phyloP scores from a whole-genome alignment of 2,888 invertebrate species.

The Ophion obscuratus region DNA sequence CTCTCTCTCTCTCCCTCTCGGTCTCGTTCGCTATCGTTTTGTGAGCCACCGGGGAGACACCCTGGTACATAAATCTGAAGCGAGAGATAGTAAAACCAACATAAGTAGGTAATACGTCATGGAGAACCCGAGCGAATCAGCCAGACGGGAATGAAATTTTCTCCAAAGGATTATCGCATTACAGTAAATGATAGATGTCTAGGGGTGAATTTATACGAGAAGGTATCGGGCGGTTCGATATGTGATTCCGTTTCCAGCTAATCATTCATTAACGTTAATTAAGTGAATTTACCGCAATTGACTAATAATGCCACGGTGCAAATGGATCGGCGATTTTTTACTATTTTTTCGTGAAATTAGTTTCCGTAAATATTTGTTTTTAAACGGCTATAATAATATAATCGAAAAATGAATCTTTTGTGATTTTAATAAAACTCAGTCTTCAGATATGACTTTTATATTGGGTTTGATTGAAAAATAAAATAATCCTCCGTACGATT shows the following conservation, averaged over 20 bases:
- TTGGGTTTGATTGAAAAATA: no score
- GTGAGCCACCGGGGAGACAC: constrained; percentile 48
- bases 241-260: not conserved
- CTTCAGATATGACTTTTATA: no score
- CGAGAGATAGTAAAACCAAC: constrained; percentile 55
- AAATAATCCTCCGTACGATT: no score
- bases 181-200: constrained; percentile 33
- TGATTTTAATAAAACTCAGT: no score
- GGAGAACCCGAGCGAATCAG: constrained; percentile 53
- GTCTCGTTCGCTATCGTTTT: constrained; percentile 28
- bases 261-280: no score
- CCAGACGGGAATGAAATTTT: constrained; percentile 55
- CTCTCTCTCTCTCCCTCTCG: constrained; percentile 26
- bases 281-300: no score
- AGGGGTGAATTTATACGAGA: not conserved
- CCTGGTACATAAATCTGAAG: constrained; percentile 56
- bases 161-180: constrained; percentile 54
- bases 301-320: no score
- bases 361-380: no score
- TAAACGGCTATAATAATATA: no score
- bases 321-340: no score
- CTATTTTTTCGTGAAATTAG: no score
- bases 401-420: no score
- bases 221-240: not conserved
- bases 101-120: constrained; percentile 61